Conservation (phyloP, 30 jellyfish, hydroid and myxozoan species). For the Hydra vulgaris region DNA sequence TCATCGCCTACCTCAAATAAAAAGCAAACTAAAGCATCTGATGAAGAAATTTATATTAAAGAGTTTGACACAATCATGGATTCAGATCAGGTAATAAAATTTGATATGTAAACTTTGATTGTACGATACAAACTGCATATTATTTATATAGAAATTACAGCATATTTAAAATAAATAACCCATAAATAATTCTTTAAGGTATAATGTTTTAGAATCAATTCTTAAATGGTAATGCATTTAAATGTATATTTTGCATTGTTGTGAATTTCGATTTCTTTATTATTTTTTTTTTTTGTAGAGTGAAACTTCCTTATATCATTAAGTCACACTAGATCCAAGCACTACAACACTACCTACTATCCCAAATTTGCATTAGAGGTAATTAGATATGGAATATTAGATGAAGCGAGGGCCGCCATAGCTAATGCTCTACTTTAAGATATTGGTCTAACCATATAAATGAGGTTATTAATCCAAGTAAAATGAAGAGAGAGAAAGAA, state of each 20-base stretch:
- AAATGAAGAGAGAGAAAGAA: background rate
- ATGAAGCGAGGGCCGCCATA: background rate
- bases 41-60: background rate
- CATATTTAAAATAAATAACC: background rate
- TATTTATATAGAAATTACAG: background rate
- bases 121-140: background rate
- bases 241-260: too few relatives aligned
- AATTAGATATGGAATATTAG: background rate
- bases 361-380: background rate
- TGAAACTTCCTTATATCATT: background rate
- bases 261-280: background rate
- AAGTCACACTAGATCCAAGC: background rate
- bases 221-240: too few relatives aligned
- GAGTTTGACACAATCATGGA: background rate
- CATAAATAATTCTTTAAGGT: background rate
- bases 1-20: background rate
- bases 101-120: background rate
- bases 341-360: background rate
- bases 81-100: background rate
- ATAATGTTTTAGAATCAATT: too few relatives aligned
- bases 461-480: background rate
- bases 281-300: background rate
- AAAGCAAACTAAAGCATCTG: background rate
- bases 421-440: background rate
- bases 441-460: background rate